Evolutionary conservation across 2,888 invertebrate species (phyloP).

Genomic region (Perdita meconis): DNA sequence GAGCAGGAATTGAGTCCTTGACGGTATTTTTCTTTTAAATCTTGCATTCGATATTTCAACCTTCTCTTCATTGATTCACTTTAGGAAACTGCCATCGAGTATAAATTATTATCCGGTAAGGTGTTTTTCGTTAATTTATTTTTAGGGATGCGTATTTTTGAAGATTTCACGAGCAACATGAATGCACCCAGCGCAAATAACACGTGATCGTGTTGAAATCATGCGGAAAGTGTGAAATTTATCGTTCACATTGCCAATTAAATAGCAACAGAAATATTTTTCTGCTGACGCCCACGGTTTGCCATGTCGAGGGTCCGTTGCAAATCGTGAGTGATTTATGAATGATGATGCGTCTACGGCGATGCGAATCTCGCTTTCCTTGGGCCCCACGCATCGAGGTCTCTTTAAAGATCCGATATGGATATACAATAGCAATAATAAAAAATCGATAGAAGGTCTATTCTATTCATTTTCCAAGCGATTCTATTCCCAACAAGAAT

Average conservation of each 20-base stretch:
- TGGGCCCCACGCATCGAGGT: not conserved
- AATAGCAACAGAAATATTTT: not conserved
- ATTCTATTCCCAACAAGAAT: not conserved
- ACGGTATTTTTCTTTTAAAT: too few species aligned
- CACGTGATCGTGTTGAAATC: not conserved
- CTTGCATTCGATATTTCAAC: too few species aligned
- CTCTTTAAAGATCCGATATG: slow-evolving; percentile 31
- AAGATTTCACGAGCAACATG: not conserved
- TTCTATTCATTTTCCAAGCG: not conserved
- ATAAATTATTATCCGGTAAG: not conserved
- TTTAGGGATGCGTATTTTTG: not conserved
- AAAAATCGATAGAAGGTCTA: not conserved
- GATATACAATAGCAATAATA: not conserved
- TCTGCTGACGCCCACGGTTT: not conserved
- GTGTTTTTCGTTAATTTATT: not conserved
- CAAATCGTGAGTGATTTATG: slow-evolving; percentile 41
- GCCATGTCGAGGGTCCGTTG: slow-evolving; percentile 9
- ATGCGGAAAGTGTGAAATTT: not conserved
- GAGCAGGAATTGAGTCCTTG: too few species aligned
- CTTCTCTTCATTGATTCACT: too few species aligned
- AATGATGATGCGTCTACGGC: not conserved
- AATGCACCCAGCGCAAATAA: not conserved
- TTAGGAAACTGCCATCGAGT: too few species aligned
- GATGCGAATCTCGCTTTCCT: slow-evolving; percentile 19
- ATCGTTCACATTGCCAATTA: not conserved